Base-by-base conservation (phyloP, 1,140 invertebrate species). In the Monomorium pharaonis region DNA sequence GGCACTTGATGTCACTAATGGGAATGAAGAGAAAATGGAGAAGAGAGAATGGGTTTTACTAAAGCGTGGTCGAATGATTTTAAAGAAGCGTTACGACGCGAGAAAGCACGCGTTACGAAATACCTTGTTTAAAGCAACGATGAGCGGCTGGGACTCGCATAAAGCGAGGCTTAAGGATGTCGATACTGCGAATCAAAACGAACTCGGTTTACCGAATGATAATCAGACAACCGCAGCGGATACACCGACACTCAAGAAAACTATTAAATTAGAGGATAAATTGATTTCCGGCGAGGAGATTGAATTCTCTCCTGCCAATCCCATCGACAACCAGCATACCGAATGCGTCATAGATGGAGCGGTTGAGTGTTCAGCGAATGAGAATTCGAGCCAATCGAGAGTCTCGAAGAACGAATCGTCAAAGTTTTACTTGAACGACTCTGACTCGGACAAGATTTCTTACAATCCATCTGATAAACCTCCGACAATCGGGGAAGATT, bases 41-140 rank as follows among this genome's bases (percentile, higher is more conserved):
- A 92, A n/a, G n/a, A n/a, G n/a, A n/a, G n/a, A n/a, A n/a, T n/a
- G 70, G 33, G 86, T 91, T 74, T 91, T 93, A 56, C 88, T 94
- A 69, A 94, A 93, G 84, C 93, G 93, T 63, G 93, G 93, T 51
- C 93, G 93, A 75, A 93, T 92, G 16, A 92, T 94, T 21, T 44
- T 91, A 86, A 94, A 92, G 65, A 92, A 62, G 21, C 88, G 84
- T 51, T 76, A 81, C 12, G 91, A 93, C 21, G 54, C 78, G 42
- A 92, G 76, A 60, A 93, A 92, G 67, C 56, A 65, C 16, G 16
- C 10, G 6, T 70, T 84, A 18, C 70, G 54, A 65, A 42, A 33
- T 56, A 60, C 62, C 33, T 18, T 84, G 6, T 30, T 67, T 1
- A 84, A 65, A 72, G 16, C 44, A 24, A 75, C 49, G 49, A 70